These are phyloP conservation scores for Metallyticus violacea DNA, from an alignment of 2,888 invertebrate genomes.

Conservation along the genomic window DNA sequence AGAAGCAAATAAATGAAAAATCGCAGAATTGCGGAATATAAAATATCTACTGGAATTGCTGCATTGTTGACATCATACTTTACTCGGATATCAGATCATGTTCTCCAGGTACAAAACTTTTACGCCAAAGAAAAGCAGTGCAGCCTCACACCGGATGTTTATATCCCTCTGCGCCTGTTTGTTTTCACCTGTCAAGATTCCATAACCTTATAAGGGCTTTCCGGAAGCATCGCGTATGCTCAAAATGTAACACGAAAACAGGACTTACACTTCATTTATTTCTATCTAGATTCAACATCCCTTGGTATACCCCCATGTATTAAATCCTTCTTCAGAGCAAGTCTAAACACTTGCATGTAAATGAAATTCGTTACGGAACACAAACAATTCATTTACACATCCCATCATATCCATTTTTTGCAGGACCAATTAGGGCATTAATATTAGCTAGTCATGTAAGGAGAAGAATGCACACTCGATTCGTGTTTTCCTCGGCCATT, in stretches of 20 bases:
- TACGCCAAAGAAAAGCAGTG: not conserved
- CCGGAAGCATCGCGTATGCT: not conserved
- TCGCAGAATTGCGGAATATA: too few relatives aligned
- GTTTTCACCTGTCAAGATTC: not conserved
- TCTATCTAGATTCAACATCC: not conserved
- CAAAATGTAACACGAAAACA: not conserved
- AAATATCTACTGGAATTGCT: too few relatives aligned
- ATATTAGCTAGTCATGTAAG: too few relatives aligned
- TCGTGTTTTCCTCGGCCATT: too few relatives aligned
- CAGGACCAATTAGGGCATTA: too few relatives aligned
- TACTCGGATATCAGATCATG: too few relatives aligned
- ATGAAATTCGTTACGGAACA: not conserved
- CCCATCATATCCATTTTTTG: too few relatives aligned
- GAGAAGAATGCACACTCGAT: too few relatives aligned
- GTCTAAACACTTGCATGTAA: not conserved
- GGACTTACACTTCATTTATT: constrained; percentile 8
- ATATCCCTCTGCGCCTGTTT: not conserved
- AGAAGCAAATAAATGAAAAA: too few relatives aligned
- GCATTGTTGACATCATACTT: too few relatives aligned
- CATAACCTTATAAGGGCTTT: not conserved
- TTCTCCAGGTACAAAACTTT: too few relatives aligned
- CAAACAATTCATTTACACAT: too few relatives aligned
- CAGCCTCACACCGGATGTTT: not conserved
- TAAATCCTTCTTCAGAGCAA: not conserved
- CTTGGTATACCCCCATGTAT: not conserved